Evolutionary conservation across 1,140 invertebrate species (phyloP).

Genomic region (Sesamia nonagrioides): DNA sequence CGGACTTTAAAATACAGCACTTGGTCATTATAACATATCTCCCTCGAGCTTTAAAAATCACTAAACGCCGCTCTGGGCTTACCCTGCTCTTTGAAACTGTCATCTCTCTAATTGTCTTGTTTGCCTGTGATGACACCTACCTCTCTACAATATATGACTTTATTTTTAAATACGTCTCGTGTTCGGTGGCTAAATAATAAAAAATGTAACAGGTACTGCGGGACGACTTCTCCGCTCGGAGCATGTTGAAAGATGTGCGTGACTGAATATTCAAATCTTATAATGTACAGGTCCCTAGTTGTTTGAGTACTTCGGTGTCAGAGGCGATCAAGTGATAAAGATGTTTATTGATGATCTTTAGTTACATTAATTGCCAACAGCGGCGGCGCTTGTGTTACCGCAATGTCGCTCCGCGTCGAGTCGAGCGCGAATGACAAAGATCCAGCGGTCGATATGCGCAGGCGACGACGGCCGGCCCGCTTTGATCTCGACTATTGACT

Average conservation of each 20-base stretch:
- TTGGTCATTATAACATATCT: conserved; percentile 75
- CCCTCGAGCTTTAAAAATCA: conserved; percentile 59
- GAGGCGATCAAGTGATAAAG: conserved; percentile 85
- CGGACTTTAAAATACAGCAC: conserved; percentile 73
- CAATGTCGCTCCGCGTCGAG: conserved; percentile 73
- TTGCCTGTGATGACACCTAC: conserved; percentile 31
- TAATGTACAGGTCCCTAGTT: conserved; percentile 75
- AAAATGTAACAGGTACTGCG: conserved; percentile 57
- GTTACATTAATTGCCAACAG: conserved; percentile 84
- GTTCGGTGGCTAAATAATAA: conserved; percentile 61
- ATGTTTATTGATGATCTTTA: conserved; percentile 86
- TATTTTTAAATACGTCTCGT: conserved; percentile 47
- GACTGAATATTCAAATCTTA: conserved; percentile 81
- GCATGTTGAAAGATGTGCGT: conserved; percentile 75
- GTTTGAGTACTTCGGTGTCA: conserved; percentile 77
- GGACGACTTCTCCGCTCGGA: conserved; percentile 52
- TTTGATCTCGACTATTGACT: conserved; percentile 78
- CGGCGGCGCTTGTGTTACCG: conserved; percentile 80
- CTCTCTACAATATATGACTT: conserved; percentile 47
- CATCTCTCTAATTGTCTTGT: conserved; percentile 48
- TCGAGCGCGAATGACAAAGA: conserved; percentile 84
- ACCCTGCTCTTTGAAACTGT: conserved; percentile 27
- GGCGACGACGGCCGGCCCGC: conserved; percentile 66
- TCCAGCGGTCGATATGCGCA: conserved; percentile 72
- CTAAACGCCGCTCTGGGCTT: conserved; percentile 32